Evolutionary conservation across 2,797 vertebrate species (phyloP).

Genomic region (Ateles fusciceps): DNA sequence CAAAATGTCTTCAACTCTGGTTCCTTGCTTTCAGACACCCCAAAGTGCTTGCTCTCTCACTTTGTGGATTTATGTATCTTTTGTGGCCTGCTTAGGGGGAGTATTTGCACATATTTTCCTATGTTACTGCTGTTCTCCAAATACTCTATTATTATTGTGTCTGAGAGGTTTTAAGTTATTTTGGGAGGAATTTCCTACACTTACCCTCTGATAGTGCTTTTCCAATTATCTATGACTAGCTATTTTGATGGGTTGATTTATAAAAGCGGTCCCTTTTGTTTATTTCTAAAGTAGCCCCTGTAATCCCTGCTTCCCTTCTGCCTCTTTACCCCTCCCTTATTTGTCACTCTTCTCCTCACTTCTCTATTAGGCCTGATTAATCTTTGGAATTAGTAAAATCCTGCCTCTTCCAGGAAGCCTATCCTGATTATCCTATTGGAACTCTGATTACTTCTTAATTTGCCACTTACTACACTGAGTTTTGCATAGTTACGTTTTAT

Average conservation of each 20-base stretch:
- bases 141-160: neutral
- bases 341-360: neutral
- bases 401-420: neutral
- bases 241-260: neutral
- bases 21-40: neutral
- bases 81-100: neutral
- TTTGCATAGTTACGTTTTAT: neutral
- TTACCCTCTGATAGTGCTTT: neutral
- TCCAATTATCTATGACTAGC: neutral
- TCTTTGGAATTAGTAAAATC: neutral
- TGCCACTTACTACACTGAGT: neutral
- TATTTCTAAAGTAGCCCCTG: neutral
- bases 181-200: neutral
- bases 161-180: neutral
- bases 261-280: neutral
- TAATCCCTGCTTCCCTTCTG: neutral
- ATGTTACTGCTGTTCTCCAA: neutral
- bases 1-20: neutral
- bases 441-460: neutral
- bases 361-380: neutral
- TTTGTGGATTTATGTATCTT: neutral
- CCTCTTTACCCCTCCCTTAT: neutral
- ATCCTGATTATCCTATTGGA: neutral
- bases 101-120: neutral
- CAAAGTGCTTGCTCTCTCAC: neutral